Percentiles rank a stretch among this genome's conserved stretches.
These are phyloP conservation scores for Shinisaurus crocodilurus DNA, from an alignment of 2,113 vertebrate species.

Conservation along the genomic window DNA sequence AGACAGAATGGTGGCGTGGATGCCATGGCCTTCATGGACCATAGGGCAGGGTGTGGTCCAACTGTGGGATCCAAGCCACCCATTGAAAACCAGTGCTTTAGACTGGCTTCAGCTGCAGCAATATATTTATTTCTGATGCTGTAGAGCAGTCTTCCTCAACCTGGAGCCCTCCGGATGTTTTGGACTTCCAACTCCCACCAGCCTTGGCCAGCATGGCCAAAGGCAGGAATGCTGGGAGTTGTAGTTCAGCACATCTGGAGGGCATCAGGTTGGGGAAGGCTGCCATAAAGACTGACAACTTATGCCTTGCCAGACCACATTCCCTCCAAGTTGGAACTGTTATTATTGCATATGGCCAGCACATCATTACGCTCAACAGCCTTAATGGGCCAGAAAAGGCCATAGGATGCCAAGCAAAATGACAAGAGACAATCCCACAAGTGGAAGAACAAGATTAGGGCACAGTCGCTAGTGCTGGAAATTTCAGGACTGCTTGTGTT, in stretches of 20 bases:
- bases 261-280: not conserved
- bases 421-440: not conserved
- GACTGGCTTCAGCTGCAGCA: too few species aligned
- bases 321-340: not conserved
- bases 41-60: too few species aligned
- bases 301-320: not conserved
- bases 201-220: too few species aligned
- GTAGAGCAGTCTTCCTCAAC: too few species aligned
- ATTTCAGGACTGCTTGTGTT: not conserved
- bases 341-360: not conserved
- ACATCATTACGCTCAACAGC: not conserved
- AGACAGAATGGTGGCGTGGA: too few species aligned
- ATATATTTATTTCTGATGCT: too few species aligned
- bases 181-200: too few species aligned
- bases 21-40: too few species aligned
- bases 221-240: not conserved
- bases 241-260: not conserved
- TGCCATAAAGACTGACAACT: not conserved
- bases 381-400: not conserved
- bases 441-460: not conserved
- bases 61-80: too few species aligned
- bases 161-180: too few species aligned
- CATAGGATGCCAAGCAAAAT: not conserved
- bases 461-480: not conserved
- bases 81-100: too few species aligned